phyloP scores from a whole-genome alignment of 1,140 invertebrate genomes.

The Listronotus bonariensis region DNA sequence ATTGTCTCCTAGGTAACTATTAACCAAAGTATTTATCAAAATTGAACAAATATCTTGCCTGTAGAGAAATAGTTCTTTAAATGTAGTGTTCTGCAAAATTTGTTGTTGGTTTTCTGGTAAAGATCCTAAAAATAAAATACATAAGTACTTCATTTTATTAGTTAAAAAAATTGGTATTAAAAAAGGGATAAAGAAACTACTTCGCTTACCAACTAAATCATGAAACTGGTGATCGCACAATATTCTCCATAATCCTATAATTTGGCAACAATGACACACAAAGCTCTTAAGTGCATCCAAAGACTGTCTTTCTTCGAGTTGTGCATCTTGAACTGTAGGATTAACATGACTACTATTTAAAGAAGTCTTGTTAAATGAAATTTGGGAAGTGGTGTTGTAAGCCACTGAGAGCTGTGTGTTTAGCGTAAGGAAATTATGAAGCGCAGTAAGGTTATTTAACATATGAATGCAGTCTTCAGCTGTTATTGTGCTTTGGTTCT shows the following conservation, averaged over 20 bases:
- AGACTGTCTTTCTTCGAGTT: conserved; percentile 69
- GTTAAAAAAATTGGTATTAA: too few relatives aligned
- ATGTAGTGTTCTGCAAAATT: conserved; percentile 63
- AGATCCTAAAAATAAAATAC: conserved; percentile 67
- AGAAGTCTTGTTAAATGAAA: conserved; percentile 26
- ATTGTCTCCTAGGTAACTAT: conserved; percentile 91
- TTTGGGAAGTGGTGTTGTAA: background rate
- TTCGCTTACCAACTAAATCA: conserved; percentile 38
- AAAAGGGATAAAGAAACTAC: too few relatives aligned
- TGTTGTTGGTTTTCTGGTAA: conserved; percentile 65
- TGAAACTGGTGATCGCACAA: conserved; percentile 92
- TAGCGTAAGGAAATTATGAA: conserved; percentile 68
- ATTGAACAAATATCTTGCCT: conserved; percentile 81
- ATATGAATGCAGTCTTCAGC: conserved; percentile 64
- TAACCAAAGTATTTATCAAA: conserved; percentile 76
- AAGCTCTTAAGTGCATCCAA: conserved; percentile 78
- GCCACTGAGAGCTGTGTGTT: conserved; percentile 60
- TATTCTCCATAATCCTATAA: conserved; percentile 92
- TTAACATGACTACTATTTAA: conserved; percentile 39
- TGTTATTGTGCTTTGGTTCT: conserved; percentile 58
- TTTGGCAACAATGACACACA: conserved; percentile 82
- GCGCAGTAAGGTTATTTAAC: conserved; percentile 64
- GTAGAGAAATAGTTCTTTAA: conserved; percentile 79
- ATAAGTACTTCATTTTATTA: too few relatives aligned
- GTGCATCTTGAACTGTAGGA: conserved; percentile 51